Evolutionary conservation across 2,888 invertebrate genomes (phyloP).

Genomic region (Ectemnius cavifrons): DNA sequence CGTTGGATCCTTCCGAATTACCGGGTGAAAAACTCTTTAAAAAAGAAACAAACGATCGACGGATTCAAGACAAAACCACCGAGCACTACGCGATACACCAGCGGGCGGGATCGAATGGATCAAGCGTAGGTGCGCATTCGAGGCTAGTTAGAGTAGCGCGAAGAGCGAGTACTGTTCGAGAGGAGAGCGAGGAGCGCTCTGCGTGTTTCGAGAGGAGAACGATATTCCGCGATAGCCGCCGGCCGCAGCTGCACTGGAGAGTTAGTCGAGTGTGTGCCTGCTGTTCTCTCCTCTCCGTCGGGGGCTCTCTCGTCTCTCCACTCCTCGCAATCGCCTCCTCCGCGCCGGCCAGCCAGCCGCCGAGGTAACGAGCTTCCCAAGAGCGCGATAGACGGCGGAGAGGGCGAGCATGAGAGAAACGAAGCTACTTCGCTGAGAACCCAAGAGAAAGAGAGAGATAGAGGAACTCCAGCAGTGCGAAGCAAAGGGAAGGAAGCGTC

Average conservation of each 20-base stretch:
- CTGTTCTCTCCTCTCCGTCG: conserved; percentile 43
- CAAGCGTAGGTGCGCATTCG: background rate
- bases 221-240: conserved; percentile 74
- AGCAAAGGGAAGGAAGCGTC: conserved; percentile 32
- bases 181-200: no score
- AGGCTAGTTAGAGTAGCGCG: no score
- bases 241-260: conserved; percentile 74
- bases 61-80: background rate
- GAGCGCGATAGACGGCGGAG: background rate
- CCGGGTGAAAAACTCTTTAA: no score
- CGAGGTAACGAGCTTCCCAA: conserved; percentile 29
- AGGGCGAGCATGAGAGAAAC: background rate
- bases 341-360: conserved; percentile 34
- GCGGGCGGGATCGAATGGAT: background rate
- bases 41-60: background rate
- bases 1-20: background rate
- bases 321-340: conserved; percentile 40
- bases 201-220: no score
- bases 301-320: conserved; percentile 27
- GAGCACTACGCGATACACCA: background rate
- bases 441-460: conserved; percentile 37
- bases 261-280: conserved; percentile 51
- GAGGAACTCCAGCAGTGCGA: conserved; percentile 34
- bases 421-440: background rate
- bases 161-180: no score